These are phyloP conservation scores for Aphis craccivora DNA, from an alignment of 1,140 invertebrate genomes.

Conservation along the genomic window DNA sequence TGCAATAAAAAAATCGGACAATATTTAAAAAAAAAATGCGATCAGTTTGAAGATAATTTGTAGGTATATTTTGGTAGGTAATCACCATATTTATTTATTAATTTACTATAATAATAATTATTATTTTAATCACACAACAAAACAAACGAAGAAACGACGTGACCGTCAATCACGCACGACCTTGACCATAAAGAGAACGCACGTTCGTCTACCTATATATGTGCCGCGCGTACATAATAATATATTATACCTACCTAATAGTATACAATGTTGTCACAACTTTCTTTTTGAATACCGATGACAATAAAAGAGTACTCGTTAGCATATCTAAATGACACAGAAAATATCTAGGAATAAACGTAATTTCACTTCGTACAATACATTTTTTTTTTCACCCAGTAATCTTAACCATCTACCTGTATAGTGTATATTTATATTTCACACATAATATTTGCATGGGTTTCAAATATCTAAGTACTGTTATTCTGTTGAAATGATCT, in stretches of 20 bases:
- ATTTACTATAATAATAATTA: not conserved
- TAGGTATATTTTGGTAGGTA: not conserved
- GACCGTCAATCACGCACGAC: conserved; percentile 30
- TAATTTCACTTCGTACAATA: conserved; percentile 27
- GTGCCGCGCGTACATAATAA: not conserved
- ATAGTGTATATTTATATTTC: not conserved
- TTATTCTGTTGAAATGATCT: not conserved
- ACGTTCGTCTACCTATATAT: not conserved
- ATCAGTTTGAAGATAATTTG: not conserved
- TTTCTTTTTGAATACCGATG: conserved; percentile 39
- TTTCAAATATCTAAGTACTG: not conserved
- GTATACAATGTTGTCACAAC: conserved; percentile 22
- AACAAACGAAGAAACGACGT: not conserved
- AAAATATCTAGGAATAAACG: not conserved
- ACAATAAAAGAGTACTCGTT: conserved; percentile 37
- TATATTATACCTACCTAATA: conserved; percentile 27
- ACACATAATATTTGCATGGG: not conserved
- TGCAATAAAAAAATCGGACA: not conserved
- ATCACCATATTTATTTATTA: not conserved
- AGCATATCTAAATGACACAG: conserved; percentile 27
- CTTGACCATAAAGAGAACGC: conserved; percentile 42
- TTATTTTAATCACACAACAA: not conserved
- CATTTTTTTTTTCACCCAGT: not conserved
- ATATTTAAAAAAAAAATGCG: not conserved
- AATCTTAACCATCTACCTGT: not conserved